phyloP scores from a whole-genome alignment of 2,113 vertebrate species.

The Bubo blakistoni region DNA sequence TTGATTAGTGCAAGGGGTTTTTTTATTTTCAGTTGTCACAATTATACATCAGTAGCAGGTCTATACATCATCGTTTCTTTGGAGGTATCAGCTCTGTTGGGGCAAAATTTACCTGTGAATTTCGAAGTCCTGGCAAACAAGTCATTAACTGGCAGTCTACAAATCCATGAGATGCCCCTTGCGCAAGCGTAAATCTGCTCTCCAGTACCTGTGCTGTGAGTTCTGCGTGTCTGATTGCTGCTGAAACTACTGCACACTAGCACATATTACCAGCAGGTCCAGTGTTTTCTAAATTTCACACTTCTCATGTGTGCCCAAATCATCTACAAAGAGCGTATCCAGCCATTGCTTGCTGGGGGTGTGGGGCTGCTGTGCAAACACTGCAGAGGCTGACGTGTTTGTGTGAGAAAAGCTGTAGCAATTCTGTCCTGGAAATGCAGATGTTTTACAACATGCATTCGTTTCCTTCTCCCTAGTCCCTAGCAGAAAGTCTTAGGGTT shows the following conservation, averaged over 20 bases:
- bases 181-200: accelerated
- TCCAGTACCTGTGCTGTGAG: not conserved
- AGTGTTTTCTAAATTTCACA: accelerated
- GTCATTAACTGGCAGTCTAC: accelerated
- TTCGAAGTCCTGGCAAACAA: not conserved
- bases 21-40: not conserved
- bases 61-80: not conserved
- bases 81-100: not conserved
- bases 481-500: not conserved
- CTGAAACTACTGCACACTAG: not conserved
- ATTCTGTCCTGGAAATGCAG: not conserved
- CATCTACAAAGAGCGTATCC: accelerated
- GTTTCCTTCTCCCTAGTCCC: not conserved
- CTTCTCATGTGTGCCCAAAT: not conserved
- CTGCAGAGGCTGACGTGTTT: not conserved
- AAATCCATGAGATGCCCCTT: not conserved
- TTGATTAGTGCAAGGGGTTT: not conserved
- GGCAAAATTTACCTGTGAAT: not conserved
- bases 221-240: not conserved
- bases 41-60: not conserved
- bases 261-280: not conserved
- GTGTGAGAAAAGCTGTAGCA: not conserved
- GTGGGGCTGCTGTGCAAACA: accelerated
- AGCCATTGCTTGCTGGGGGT: accelerated
- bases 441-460: accelerated